Evolutionary conservation across 1,140 invertebrate species (phyloP).

Genomic region (Macrostomum lignano): DNA sequence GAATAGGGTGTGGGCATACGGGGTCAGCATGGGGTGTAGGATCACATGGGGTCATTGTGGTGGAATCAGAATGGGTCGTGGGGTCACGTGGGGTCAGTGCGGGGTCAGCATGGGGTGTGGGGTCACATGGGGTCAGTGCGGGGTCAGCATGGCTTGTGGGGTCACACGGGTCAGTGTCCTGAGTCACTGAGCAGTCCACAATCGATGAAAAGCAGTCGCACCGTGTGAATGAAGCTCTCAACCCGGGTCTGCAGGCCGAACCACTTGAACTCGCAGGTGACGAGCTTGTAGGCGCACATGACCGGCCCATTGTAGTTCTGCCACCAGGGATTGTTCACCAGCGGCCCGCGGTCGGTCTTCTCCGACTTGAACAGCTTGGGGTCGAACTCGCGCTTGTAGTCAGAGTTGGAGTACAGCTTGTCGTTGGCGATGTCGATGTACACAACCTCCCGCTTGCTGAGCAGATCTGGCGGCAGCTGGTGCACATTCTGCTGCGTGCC

Average conservation of each 20-base stretch:
- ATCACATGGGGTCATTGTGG: too few relatives aligned
- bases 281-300: conserved; percentile 94
- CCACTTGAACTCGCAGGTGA: conserved; percentile 95
- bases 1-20: too few relatives aligned
- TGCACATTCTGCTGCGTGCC: conserved; percentile 32
- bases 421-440: conserved; percentile 76
- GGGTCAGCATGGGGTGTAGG: too few relatives aligned
- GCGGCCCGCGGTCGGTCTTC: conserved; percentile 69
- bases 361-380: conserved; percentile 41
- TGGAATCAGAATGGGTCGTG: too few relatives aligned
- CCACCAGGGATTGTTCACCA: conserved; percentile 23
- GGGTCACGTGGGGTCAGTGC: too few relatives aligned
- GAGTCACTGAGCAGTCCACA: too few relatives aligned
- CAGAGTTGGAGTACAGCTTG: conserved; percentile 8
- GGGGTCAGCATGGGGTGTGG: too few relatives aligned
- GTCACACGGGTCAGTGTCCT: too few relatives aligned
- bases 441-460: conserved; percentile 56
- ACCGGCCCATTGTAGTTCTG: conserved; percentile 40
- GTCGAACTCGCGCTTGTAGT: conserved; percentile 3
- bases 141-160: too few relatives aligned
- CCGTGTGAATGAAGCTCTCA: conserved; percentile 42
- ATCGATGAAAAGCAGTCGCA: neutral
- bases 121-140: too few relatives aligned
- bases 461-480: conserved; percentile 51
- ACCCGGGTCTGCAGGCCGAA: conserved; percentile 75